Conservation (phyloP, 2,113 vertebrate genomes). For the Pongo pygmaeus region DNA sequence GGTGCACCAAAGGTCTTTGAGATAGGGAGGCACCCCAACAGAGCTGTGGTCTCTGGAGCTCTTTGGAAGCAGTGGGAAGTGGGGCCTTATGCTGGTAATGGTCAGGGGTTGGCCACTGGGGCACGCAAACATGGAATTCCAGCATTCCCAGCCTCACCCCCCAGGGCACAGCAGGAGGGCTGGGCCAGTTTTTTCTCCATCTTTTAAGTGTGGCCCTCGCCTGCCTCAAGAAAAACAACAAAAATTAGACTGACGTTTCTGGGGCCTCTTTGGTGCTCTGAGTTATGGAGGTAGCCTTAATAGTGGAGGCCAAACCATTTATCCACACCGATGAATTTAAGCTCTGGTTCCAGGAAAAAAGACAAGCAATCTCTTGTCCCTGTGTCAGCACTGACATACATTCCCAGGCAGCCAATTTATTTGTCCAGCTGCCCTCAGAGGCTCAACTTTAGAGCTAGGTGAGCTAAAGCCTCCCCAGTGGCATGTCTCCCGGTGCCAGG, state of each 20-base stretch:
- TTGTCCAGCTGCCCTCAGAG: background rate
- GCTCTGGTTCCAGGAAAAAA: background rate
- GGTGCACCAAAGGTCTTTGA: background rate
- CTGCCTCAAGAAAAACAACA: background rate
- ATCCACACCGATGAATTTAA: constrained; percentile 56
- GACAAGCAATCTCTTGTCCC: background rate
- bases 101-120: rapidly evolving
- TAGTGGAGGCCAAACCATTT: constrained; percentile 18
- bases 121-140: rapidly evolving
- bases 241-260: rapidly evolving
- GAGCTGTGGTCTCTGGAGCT: background rate
- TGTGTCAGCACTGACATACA: background rate
- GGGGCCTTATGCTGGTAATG: rapidly evolving
- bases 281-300: constrained; percentile 54
- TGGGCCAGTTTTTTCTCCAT: background rate
- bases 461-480: background rate
- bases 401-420: background rate
- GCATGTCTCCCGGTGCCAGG: rapidly evolving
- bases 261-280: background rate
- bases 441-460: background rate
- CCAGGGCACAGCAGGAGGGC: background rate
- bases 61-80: background rate
- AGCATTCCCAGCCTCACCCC: background rate
- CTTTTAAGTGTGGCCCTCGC: background rate
- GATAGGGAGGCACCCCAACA: background rate